These are phyloP conservation scores for Drosophila acutilabella DNA, from an alignment of 2,888 invertebrate species.

Conservation along the genomic window DNA sequence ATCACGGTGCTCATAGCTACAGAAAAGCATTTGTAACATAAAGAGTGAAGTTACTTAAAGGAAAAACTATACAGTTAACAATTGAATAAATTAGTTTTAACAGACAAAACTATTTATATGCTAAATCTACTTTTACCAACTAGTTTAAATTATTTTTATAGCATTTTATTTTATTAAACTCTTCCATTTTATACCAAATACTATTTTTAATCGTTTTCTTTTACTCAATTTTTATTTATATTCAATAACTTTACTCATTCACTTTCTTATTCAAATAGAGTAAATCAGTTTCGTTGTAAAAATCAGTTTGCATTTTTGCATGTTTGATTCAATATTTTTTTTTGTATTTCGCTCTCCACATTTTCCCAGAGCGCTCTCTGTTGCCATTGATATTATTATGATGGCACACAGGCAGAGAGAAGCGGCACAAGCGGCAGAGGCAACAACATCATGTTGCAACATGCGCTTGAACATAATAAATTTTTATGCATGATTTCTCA, in stretches of 20 bases:
- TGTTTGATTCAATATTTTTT: conserved; percentile 49
- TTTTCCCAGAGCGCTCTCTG: conserved; percentile 47
- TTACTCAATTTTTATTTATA: too few relatives aligned
- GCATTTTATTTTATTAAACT: too few relatives aligned
- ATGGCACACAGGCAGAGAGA: conserved; percentile 50
- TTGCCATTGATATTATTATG: conserved; percentile 78
- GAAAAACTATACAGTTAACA: background rate
- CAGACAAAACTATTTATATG: too few relatives aligned
- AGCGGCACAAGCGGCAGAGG: conserved; percentile 22
- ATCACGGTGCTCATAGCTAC: conserved; percentile 18
- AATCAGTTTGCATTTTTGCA: conserved; percentile 30
- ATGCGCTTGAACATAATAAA: conserved; percentile 79
- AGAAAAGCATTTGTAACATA: conserved; percentile 3
- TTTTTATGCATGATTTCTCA: conserved; percentile 81
- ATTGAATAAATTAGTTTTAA: too few relatives aligned
- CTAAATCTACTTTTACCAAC: too few relatives aligned
- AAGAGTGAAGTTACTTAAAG: background rate
- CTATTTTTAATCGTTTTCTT: too few relatives aligned
- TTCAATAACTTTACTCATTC: background rate
- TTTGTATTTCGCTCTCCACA: conserved; percentile 12
- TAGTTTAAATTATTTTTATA: too few relatives aligned
- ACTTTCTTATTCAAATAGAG: conserved; percentile 25
- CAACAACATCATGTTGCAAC: conserved; percentile 78
- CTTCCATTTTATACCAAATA: too few relatives aligned
- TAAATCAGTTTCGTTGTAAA: conserved; percentile 33